Conservation (phyloP, 92 coral and sea anemone genomes). For the Palythoa caribaeorum region DNA sequence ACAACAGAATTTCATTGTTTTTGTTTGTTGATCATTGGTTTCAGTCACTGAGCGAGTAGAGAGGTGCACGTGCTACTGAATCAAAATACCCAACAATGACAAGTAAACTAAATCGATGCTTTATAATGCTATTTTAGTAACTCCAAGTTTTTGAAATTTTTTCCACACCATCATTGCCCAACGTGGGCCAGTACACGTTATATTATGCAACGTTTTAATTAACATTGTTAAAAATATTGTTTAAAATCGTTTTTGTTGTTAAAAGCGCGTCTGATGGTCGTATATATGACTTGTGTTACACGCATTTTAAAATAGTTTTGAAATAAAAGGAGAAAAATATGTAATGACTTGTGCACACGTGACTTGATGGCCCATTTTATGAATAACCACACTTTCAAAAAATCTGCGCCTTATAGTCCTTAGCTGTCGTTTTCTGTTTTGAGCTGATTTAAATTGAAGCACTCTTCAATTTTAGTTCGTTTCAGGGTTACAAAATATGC, state of each 20-base stretch:
- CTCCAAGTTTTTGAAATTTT: not conserved
- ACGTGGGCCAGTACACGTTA: not conserved
- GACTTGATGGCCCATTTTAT: not conserved
- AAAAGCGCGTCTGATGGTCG: not conserved
- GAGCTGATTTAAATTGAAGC: not conserved
- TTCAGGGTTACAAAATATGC: no score
- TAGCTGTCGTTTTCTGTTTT: not conserved
- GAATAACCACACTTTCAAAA: not conserved
- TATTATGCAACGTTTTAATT: not conserved
- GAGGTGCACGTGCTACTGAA: conserved; percentile 9
- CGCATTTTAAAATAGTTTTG: conserved; percentile 2
- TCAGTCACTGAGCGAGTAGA: not conserved
- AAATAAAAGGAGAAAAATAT: not conserved
- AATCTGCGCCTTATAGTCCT: not conserved
- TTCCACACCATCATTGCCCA: not conserved
- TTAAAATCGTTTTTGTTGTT: not conserved
- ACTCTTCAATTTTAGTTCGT: not conserved
- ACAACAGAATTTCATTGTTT: not conserved
- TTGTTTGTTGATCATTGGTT: not conserved
- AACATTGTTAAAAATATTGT: not conserved
- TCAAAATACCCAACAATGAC: conserved; percentile 3
- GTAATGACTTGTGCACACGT: not conserved
- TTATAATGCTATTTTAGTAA: conserved; percentile 10
- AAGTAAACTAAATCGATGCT: not conserved
- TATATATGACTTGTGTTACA: not conserved